Percentiles rank a stretch among this genome's conserved stretches.
phyloP scores from a whole-genome alignment of 1,140 invertebrate species.

The Cydia strobilella region DNA sequence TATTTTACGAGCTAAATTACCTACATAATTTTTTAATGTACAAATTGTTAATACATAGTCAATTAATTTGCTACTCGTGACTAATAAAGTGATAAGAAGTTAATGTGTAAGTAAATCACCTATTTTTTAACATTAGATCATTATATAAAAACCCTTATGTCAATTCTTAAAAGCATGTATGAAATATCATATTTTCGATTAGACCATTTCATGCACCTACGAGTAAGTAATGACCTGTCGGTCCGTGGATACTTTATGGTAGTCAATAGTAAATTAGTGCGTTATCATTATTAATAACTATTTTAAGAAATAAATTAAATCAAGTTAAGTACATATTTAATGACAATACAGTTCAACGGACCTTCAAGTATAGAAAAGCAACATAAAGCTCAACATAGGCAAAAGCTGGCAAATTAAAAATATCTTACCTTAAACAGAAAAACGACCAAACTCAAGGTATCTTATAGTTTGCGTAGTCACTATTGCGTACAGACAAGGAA shows the following conservation, averaged over 20 bases:
- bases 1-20: no score
- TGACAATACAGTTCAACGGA: neutral
- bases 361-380: neutral
- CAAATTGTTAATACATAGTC: no score
- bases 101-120: neutral
- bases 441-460: neutral
- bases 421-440: slow-evolving; percentile 9
- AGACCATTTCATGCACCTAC: neutral
- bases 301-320: slow-evolving; percentile 19
- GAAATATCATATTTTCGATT: slow-evolving; percentile 43
- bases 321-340: neutral
- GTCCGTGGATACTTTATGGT: slow-evolving; percentile 16
- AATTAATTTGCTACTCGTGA: neutral
- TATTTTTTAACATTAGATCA: neutral
- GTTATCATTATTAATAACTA: slow-evolving; percentile 36
- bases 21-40: no score
- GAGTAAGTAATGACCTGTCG: neutral
- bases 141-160: no score
- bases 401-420: slow-evolving; percentile 13
- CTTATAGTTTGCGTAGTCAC: neutral
- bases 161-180: slow-evolving; percentile 66
- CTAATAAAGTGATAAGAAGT: neutral
- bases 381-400: slow-evolving; percentile 16
- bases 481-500: no score
- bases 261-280: slow-evolving; percentile 30